Evolutionary conservation across 2,113 vertebrate genomes (phyloP).

Genomic region (Hippoglossus stenolepis): DNA sequence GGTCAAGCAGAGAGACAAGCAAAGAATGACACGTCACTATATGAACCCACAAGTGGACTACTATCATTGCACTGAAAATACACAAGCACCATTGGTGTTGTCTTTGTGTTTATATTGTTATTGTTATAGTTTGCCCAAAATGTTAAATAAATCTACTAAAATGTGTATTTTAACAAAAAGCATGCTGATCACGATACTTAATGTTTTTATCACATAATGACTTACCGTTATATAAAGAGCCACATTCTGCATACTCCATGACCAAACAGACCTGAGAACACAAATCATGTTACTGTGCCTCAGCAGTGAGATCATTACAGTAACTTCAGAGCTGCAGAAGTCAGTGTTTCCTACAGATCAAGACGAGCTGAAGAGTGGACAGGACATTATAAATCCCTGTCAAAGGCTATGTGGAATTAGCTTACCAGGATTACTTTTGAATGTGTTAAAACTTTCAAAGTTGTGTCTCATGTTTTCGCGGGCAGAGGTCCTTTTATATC

Average conservation of each 20-base stretch:
- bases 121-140: no score
- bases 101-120: no score
- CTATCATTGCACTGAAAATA: neutral
- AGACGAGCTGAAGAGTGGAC: no score
- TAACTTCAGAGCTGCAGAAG: no score
- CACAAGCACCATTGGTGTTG: no score
- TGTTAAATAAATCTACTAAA: neutral
- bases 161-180: neutral
- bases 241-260: slow-evolving; percentile 98
- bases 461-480: no score
- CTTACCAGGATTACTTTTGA: no score
- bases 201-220: slow-evolving; percentile 25
- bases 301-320: neutral
- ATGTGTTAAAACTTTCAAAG: no score
- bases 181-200: neutral
- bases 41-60: neutral
- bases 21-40: neutral
- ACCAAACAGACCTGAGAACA: slow-evolving; percentile 92
- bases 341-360: no score
- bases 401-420: no score
- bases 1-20: neutral
- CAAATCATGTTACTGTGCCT: neutral
- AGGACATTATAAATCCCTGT: no score
- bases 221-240: slow-evolving; percentile 98
- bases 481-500: no score